Percentiles rank a stretch among this genome's conserved stretches.
Conservation (phyloP, 2,888 invertebrate species). For the Idaea dimidiata region DNA sequence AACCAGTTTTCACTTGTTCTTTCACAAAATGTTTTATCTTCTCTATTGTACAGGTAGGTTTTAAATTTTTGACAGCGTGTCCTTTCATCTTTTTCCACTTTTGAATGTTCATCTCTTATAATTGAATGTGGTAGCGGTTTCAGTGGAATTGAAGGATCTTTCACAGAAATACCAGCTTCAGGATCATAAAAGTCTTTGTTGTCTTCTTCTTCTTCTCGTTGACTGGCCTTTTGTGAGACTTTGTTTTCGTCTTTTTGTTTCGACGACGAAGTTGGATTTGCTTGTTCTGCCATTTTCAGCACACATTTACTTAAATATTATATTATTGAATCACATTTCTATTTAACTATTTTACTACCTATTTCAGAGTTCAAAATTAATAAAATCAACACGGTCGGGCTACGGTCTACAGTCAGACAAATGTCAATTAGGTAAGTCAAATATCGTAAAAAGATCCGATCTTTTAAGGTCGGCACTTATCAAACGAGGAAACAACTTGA, state of each 20-base stretch:
- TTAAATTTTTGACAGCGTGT: slow-evolving; percentile 31
- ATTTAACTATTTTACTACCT: not conserved
- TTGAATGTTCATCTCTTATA: slow-evolving; percentile 14
- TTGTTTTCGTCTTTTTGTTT: not conserved
- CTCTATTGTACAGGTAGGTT: slow-evolving; percentile 45
- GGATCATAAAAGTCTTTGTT: not conserved
- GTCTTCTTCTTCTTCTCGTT: too few species aligned
- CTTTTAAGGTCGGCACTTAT: not conserved
- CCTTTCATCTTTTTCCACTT: slow-evolving; percentile 7
- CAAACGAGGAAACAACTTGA: not conserved
- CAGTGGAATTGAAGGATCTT: not conserved
- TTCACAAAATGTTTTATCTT: slow-evolving; percentile 44
- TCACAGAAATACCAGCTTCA: not conserved
- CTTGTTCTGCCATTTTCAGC: not conserved
- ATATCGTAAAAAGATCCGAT: not conserved
- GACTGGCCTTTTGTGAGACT: too few species aligned
- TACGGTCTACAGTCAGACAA: not conserved
- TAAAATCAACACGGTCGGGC: not conserved
- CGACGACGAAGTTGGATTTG: not conserved
- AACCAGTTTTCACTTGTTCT: slow-evolving; percentile 59
- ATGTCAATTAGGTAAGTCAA: not conserved
- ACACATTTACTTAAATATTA: not conserved
- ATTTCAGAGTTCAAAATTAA: not conserved
- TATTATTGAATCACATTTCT: not conserved
- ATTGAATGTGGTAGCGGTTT: slow-evolving; percentile 10